Evolutionary conservation across 1,140 invertebrate genomes (phyloP).

Genomic region (Gyrodactylus bullatarudis): DNA sequence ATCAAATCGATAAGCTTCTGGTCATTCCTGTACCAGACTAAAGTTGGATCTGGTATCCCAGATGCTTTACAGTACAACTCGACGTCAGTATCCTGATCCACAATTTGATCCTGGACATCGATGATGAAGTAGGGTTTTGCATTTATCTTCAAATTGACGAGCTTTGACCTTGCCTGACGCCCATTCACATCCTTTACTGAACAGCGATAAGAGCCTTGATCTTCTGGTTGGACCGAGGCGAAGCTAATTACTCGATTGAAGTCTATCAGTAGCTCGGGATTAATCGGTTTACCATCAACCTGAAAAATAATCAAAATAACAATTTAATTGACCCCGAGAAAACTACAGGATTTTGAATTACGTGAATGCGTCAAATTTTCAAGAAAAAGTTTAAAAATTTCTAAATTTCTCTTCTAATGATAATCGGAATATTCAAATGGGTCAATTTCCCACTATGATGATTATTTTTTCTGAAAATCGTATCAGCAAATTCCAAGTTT

Average conservation of each 20-base stretch:
- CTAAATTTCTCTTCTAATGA: too few species aligned
- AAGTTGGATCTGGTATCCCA: neutral
- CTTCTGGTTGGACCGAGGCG: neutral
- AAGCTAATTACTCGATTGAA: neutral
- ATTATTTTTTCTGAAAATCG: too few species aligned
- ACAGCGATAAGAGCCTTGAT: slow-evolving; percentile 1
- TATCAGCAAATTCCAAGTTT: too few species aligned
- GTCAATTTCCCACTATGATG: too few species aligned
- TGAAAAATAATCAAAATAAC: too few species aligned
- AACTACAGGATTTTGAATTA: too few species aligned
- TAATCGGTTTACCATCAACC: neutral
- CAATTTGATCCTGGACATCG: neutral
- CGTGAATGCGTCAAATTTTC: too few species aligned
- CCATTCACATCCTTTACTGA: neutral
- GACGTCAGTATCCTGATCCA: neutral
- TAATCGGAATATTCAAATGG: too few species aligned
- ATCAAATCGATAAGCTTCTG: neutral
- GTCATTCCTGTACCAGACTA: neutral
- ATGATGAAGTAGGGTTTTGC: slow-evolving; percentile 1
- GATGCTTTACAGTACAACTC: neutral
- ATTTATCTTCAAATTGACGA: neutral
- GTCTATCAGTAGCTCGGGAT: neutral
- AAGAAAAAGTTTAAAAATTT: too few species aligned
- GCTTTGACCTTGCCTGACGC: neutral
- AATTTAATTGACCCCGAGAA: too few species aligned